Base-by-base conservation (phyloP, 1,140 invertebrate genomes). In the Neuroterus valhalla region DNA sequence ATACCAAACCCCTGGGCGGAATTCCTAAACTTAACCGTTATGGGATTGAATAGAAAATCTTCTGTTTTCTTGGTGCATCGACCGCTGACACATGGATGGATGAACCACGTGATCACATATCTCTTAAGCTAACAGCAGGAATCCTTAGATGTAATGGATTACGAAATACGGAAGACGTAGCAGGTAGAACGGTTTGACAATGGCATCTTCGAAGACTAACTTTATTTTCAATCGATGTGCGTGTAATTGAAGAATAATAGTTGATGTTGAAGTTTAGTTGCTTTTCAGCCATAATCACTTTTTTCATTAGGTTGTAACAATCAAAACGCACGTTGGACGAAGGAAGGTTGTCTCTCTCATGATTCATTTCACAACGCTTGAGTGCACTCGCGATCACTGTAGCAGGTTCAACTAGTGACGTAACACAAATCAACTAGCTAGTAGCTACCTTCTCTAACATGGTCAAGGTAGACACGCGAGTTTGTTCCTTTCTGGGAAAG, bases 391-490 rank as follows among this genome's bases (percentile, higher is more conserved):
- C 71, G 73, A 82, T 74, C 75, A 70, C 48, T 77, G 72, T 78
- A 80, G 78, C 80, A 72, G 76, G 80, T 77, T 78, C 77, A 78
- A 55, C 72, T 42, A 68, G 75, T 82, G 80, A 82, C 76, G 80
- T 78, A 80, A 82, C 66, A 68, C 75, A 71, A 80, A 82, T 73
- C 73, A 80, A 76, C 31, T 38, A 38, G 31, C 80, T 78, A 76
- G 6, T 38, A 38, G 31, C 80, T 78, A 71, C 80, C 76, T 78
- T 71, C 77, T 72, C 79, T 76, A 75, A 77, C 79, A 80, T 78
- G 80, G 78, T 80, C 80, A 82, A 80, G 80, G 78, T 82, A 79
- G 80, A 79, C 78, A 76, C 76, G 76, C 80, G 76, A 79, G 80
- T 78, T 78, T 75, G 44, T 75, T 72, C 71, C 72, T 76, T 68